A percentile compares a stretch with the other conserved stretches of the same genome.
Evolutionary conservation across 2,888 invertebrate genomes (phyloP).

Genomic region (Pollenia amentaria): DNA sequence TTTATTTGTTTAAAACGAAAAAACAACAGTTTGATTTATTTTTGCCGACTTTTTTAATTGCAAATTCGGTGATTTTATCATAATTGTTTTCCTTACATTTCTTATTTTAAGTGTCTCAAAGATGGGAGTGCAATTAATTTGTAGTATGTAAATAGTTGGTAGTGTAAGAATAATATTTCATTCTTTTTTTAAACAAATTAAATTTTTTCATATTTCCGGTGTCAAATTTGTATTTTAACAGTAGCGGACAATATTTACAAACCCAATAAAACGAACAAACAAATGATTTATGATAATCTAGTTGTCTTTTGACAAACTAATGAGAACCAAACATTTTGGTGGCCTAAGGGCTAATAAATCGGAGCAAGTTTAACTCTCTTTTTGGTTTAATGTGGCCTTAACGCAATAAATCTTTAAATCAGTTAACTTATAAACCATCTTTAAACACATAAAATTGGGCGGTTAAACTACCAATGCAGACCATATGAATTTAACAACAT

Average conservation of each 20-base stretch:
- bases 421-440: too few species aligned
- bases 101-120: not conserved
- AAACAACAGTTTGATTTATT: conserved; percentile 17
- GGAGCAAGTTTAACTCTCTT: too few species aligned
- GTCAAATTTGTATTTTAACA: not conserved
- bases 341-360: too few species aligned
- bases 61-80: conserved; percentile 13
- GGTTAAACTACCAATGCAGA: too few species aligned
- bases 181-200: not conserved
- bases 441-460: too few species aligned
- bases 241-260: conserved; percentile 35
- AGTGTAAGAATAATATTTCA: not conserved
- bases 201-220: not conserved
- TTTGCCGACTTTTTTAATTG: conserved; percentile 43
- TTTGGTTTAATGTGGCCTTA: too few species aligned
- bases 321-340: too few species aligned
- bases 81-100: not conserved
- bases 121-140: not conserved
- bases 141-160: too few species aligned
- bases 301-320: not conserved
- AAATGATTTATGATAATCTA: conserved; percentile 22
- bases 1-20: conserved; percentile 10
- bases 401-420: too few species aligned
- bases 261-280: not conserved
- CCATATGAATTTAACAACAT: too few species aligned